phyloP scores from a whole-genome alignment of 2,888 invertebrate genomes.

The Acanthosoma haemorrhoidale region DNA sequence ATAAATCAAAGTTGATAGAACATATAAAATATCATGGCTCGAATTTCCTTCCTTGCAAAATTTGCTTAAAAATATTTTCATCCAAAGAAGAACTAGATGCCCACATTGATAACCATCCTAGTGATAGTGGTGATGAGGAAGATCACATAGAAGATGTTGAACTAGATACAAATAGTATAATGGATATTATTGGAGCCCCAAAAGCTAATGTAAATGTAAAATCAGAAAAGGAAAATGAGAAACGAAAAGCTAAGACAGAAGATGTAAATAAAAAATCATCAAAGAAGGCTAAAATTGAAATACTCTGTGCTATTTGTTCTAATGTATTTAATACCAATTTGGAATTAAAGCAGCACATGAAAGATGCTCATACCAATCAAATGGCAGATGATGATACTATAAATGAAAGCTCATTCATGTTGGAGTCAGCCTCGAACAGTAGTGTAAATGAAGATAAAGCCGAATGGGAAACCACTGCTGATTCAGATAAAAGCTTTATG shows the following conservation, averaged over 20 bases:
- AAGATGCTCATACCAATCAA: slow-evolving; percentile 34
- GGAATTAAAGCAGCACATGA: slow-evolving; percentile 38
- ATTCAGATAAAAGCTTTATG: slow-evolving; percentile 25
- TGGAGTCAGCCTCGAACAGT: background rate
- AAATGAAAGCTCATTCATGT: background rate
- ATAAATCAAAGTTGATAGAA: slow-evolving; percentile 56
- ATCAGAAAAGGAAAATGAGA: slow-evolving; percentile 39
- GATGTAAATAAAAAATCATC: slow-evolving; percentile 24
- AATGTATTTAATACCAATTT: slow-evolving; percentile 32
- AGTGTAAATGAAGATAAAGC: slow-evolving; percentile 7
- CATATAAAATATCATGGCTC: slow-evolving; percentile 56
- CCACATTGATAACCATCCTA: slow-evolving; percentile 48
- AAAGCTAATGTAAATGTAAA: slow-evolving; percentile 20
- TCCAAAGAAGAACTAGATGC: slow-evolving; percentile 50
- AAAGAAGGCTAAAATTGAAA: slow-evolving; percentile 31
- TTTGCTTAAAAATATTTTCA: slow-evolving; percentile 56
- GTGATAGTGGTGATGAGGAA: slow-evolving; percentile 39
- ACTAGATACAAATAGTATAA: slow-evolving; percentile 32
- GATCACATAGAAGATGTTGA: slow-evolving; percentile 39
- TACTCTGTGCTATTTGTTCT: slow-evolving; percentile 31
- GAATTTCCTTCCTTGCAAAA: slow-evolving; percentile 54
- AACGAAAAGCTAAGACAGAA: slow-evolving; percentile 41
- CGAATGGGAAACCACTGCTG: background rate
- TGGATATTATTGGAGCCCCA: slow-evolving; percentile 35
- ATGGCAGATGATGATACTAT: background rate